Base-by-base conservation (phyloP, 2,113 vertebrate genomes). In the Nettapus auritus region DNA sequence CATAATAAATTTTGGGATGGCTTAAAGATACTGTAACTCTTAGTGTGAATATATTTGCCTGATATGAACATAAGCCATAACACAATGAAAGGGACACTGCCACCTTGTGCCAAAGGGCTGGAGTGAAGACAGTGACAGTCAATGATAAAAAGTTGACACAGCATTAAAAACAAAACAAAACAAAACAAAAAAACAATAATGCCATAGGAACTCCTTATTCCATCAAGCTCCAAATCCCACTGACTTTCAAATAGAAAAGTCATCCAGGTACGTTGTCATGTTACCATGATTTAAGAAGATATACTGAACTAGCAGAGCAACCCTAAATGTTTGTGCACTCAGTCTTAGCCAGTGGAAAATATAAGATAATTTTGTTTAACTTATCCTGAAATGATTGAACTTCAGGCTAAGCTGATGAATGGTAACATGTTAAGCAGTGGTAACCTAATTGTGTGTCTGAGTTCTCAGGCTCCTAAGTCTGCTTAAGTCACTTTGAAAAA, bases 401-500 rank as follows among this genome's bases (percentile, higher is more conserved):
- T 92, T 86, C 80, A 84, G 71, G 69, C 42, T 92, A 95, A 96
- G 88, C 77, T 92, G 88, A 90, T 86, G 90, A 90, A 95, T 68
- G 52, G 80, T 86, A 93, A 82, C 66, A 88, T 71, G 90, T 84
- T 90, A 87, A 92, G 57, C 8, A 2, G 34, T 60, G 75, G 92
- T 94, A 93, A 96, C 81, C 20, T 82, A 92, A 94, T 96, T 90
- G 80, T 94, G 38, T 15, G n/a, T 78, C 48, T 95, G 80, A 90
- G 46, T 81, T 91, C 57, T 89, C 56, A 83, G 59, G 71, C 87
- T 88, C 38, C 82, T 91, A 95, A 94, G 78, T 89, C 91, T 93
- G 82, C 78, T 89, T 90, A 95, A 95, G 91, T 95, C 87, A 91
- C 84, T 94, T 95, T 77, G 85, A 87, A 96, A 96, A 97, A 97